Conservation (phyloP, 2,888 invertebrate genomes). For the Sminthurinus aureus region DNA sequence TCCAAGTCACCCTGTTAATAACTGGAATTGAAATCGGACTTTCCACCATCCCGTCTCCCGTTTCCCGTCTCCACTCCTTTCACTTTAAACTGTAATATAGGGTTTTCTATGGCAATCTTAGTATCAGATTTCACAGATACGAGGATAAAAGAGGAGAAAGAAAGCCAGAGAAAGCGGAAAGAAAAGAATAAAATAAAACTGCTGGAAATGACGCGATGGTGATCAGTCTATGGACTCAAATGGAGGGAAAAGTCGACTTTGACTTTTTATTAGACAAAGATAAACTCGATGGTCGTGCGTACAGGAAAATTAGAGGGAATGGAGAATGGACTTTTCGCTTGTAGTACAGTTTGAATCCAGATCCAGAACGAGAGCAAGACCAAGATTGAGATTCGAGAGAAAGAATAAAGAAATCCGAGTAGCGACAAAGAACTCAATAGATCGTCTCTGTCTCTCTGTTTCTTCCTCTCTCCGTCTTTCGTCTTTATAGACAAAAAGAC, state of each 20-base stretch:
- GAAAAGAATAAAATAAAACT: background rate
- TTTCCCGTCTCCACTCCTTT: too few species aligned
- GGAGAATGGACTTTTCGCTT: too few species aligned
- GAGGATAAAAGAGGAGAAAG: background rate
- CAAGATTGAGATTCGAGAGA: background rate
- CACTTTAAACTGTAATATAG: background rate
- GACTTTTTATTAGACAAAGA: slow-evolving; percentile 11
- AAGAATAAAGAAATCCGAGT: background rate
- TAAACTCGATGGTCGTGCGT: slow-evolving; percentile 9
- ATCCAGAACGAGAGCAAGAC: background rate
- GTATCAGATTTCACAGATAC: background rate
- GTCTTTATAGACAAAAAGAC: background rate
- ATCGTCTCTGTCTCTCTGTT: slow-evolving; percentile 5
- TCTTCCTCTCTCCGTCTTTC: background rate
- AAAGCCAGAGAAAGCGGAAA: background rate
- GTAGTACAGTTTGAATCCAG: background rate
- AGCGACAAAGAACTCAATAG: background rate
- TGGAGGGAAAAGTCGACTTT: background rate
- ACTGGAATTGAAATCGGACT: too few species aligned
- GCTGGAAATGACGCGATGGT: too few species aligned
- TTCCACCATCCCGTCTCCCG: background rate
- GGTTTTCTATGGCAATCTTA: background rate
- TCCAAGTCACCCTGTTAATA: too few species aligned
- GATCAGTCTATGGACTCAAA: too few species aligned
- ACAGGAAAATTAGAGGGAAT: background rate